Evolutionary conservation across 2,797 vertebrate species (phyloP).

Genomic region (Phrynocephalus vlangalii): DNA sequence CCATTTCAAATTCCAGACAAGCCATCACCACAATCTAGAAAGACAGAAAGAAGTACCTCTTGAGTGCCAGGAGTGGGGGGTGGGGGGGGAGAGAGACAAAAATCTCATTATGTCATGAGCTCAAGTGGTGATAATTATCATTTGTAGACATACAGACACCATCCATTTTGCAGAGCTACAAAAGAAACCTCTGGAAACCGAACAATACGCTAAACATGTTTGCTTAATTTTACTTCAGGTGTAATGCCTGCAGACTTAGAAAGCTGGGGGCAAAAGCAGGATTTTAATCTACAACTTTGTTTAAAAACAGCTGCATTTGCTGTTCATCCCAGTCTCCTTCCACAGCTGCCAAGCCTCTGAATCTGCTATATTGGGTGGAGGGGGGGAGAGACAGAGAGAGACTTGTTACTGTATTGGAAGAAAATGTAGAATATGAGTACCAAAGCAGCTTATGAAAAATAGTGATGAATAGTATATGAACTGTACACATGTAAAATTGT

Average conservation of each 20-base stretch:
- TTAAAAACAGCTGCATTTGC: not conserved
- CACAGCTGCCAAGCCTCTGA: not conserved
- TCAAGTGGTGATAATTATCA: not conserved
- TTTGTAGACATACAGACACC: not conserved
- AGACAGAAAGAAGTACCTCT: conserved; percentile 31
- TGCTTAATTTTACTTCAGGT: not conserved
- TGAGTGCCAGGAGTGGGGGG: not conserved
- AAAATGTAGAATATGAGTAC: not conserved
- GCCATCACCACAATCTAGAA: conserved; percentile 92
- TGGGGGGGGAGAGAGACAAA: not conserved
- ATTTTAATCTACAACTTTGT: conserved; percentile 3
- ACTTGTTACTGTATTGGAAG: not conserved
- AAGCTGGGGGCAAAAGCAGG: no score
- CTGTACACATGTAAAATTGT: not conserved
- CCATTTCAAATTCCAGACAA: conserved; percentile 98
- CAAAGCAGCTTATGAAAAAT: not conserved
- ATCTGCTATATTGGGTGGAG: not conserved
- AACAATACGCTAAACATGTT: not conserved
- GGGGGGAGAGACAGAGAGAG: no score
- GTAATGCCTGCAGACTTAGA: not conserved
- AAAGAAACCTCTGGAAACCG: not conserved
- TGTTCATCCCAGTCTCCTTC: not conserved
- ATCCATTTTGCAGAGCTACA: no score
- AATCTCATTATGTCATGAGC: not conserved
- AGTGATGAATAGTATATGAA: not conserved